Percentiles rank a stretch among this genome's conserved stretches.
Evolutionary conservation across 2,888 invertebrate species (phyloP).

Genomic region (Hirtodrosophila trivittata): DNA sequence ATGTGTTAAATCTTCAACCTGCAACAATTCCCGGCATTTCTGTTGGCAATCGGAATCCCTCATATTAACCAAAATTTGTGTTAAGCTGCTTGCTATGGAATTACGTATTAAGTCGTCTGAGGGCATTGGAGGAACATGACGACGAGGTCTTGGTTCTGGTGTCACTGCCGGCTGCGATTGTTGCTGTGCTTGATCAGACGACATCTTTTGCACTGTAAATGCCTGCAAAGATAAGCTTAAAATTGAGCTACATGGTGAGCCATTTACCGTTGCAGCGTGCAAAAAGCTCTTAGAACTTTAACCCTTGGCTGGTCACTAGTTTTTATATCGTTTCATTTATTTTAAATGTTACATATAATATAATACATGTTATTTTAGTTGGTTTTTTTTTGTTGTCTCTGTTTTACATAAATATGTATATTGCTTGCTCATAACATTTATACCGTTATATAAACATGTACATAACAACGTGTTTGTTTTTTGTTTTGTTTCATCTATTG

Average conservation of each 20-base stretch:
- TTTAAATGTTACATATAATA: conserved; percentile 65
- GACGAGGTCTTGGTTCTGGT: not conserved
- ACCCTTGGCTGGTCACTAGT: not conserved
- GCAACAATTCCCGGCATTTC: conserved; percentile 55
- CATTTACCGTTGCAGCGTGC: conserved; percentile 13
- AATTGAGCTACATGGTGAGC: not conserved
- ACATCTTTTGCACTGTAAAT: not conserved
- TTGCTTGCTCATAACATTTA: conserved; percentile 48
- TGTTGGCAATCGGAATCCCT: conserved; percentile 37
- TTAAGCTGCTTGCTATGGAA: conserved; percentile 62
- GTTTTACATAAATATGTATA: conserved; percentile 32
- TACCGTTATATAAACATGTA: conserved; percentile 25
- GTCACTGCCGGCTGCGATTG: not conserved
- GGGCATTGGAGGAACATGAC: conserved; percentile 35
- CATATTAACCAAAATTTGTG: conserved; percentile 70
- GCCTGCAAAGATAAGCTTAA: not conserved
- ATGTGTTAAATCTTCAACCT: conserved; percentile 50
- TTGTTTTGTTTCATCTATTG: conserved; percentile 6
- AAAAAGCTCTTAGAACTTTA: conserved; percentile 6
- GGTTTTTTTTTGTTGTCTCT: conserved; percentile 25
- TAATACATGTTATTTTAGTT: conserved; percentile 69
- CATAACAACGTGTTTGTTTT: conserved; percentile 9
- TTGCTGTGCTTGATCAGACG: not conserved
- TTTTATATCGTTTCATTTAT: conserved; percentile 34
- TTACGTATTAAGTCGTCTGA: conserved; percentile 57